These are phyloP conservation scores for Rhamnusium bicolor DNA, from an alignment of 2,888 invertebrate genomes.

Conservation along the genomic window DNA sequence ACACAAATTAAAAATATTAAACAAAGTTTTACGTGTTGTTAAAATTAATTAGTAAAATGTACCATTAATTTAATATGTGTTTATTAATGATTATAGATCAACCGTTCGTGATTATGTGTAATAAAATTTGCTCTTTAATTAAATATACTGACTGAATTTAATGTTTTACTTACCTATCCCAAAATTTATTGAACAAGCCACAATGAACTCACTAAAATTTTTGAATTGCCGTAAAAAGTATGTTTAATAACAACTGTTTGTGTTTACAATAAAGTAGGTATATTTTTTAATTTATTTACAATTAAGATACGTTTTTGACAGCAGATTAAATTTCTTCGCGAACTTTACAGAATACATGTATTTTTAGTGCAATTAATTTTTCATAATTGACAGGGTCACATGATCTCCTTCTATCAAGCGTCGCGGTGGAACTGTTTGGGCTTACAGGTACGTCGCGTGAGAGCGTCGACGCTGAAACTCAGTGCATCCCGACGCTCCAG, in stretches of 20 bases:
- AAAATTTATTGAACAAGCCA: slow-evolving; percentile 20
- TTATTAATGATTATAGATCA: neutral
- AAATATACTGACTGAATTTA: slow-evolving; percentile 16
- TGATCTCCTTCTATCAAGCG: slow-evolving; percentile 52
- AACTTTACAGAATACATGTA: neutral
- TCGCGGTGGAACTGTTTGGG: slow-evolving; percentile 55
- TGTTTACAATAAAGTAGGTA: neutral
- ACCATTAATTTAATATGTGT: neutral
- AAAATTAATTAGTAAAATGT: neutral
- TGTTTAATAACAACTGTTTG: neutral
- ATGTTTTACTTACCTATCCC: slow-evolving; percentile 24
- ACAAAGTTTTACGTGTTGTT: neutral
- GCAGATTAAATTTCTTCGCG: neutral
- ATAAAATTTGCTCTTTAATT: slow-evolving; percentile 7
- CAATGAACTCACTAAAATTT: slow-evolving; percentile 20
- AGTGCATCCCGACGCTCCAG: slow-evolving; percentile 48
- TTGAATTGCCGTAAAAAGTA: neutral
- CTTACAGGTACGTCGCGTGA: slow-evolving; percentile 52
- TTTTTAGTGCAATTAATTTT: slow-evolving; percentile 10
- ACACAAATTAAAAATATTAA: neutral
- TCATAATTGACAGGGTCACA: slow-evolving; percentile 40
- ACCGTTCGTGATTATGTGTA: neutral
- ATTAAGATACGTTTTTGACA: neutral
- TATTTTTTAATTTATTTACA: neutral
- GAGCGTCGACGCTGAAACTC: slow-evolving; percentile 55